These are phyloP conservation scores for Miichthys miiuy DNA, from an alignment of 2,797 vertebrate genomes.

Conservation along the genomic window DNA sequence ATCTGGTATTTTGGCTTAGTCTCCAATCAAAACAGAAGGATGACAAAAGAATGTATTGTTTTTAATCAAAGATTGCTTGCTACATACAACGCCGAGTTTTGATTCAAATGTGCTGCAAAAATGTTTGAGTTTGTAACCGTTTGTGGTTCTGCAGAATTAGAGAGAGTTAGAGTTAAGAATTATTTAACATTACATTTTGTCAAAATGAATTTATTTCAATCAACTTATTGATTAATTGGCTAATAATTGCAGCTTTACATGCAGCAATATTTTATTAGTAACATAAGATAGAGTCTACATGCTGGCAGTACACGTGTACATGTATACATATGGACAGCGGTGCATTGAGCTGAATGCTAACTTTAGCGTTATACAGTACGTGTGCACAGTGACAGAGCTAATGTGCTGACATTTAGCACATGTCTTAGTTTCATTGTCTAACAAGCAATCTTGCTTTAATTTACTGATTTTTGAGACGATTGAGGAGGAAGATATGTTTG, in stretches of 20 bases:
- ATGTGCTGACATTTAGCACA: neutral
- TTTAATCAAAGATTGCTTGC: constrained; percentile 25
- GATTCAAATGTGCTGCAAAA: neutral
- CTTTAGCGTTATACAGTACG: neutral
- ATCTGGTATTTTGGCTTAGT: constrained; percentile 45
- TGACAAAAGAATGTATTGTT: constrained; percentile 17
- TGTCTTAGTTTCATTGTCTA: neutral
- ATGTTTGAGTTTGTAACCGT: neutral
- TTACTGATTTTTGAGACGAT: constrained; percentile 7
- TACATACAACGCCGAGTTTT: constrained; percentile 10
- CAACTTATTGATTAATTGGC: no score
- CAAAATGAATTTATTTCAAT: neutral
- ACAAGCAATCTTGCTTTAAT: constrained; percentile 4
- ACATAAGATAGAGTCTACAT: neutral
- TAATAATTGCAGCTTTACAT: neutral
- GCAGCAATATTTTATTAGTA: neutral
- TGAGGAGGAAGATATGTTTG: constrained; percentile 28
- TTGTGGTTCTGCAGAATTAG: neutral
- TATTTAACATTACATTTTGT: no score
- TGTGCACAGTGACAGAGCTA: neutral
- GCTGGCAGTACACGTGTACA: neutral
- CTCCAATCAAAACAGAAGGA: constrained; percentile 9
- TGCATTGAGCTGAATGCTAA: neutral
- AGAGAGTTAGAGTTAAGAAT: no score
- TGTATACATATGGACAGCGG: neutral